phyloP scores from a whole-genome alignment of 2,888 invertebrate genomes.

The Melikaiella ostensackeni region DNA sequence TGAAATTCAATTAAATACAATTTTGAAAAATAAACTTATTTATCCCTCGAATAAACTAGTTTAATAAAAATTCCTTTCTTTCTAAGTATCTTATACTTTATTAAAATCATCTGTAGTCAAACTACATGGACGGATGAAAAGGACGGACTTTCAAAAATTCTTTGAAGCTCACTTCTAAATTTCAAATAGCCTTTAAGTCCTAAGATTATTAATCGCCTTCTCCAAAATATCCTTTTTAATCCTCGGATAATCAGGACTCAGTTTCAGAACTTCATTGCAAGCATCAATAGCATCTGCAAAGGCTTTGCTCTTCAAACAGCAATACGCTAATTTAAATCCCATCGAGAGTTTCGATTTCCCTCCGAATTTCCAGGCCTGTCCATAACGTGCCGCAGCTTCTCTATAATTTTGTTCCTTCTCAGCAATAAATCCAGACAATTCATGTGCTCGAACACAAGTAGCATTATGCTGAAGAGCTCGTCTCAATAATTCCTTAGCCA shows the following conservation, averaged over 20 bases:
- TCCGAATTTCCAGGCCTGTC: conserved; percentile 91
- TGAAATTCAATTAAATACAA: too few relatives aligned
- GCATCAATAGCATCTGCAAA: conserved; percentile 95
- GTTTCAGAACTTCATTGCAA: conserved; percentile 89
- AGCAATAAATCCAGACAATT: conserved; percentile 89
- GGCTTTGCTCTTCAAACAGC: conserved; percentile 91
- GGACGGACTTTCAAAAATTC: background rate
- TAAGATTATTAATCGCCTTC: conserved; percentile 88
- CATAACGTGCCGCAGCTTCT: conserved; percentile 90
- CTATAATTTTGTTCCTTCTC: conserved; percentile 96
- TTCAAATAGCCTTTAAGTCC: conserved; percentile 78
- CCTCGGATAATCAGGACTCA: conserved; percentile 92
- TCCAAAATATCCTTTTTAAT: conserved; percentile 96
- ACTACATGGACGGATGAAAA: background rate
- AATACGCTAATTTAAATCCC: conserved; percentile 95
- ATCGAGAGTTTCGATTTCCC: conserved; percentile 90
- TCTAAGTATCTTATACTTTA: background rate
- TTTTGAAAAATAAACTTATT: too few relatives aligned
- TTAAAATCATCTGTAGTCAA: background rate
- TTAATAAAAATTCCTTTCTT: background rate
- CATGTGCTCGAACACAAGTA: conserved; percentile 94
- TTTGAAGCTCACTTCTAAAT: background rate
- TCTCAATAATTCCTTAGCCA: conserved; percentile 89
- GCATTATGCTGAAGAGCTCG: conserved; percentile 90
- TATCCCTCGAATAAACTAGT: too few relatives aligned